Base-by-base conservation (phyloP, 1,140 invertebrate species). In the Bombus confusus region DNA sequence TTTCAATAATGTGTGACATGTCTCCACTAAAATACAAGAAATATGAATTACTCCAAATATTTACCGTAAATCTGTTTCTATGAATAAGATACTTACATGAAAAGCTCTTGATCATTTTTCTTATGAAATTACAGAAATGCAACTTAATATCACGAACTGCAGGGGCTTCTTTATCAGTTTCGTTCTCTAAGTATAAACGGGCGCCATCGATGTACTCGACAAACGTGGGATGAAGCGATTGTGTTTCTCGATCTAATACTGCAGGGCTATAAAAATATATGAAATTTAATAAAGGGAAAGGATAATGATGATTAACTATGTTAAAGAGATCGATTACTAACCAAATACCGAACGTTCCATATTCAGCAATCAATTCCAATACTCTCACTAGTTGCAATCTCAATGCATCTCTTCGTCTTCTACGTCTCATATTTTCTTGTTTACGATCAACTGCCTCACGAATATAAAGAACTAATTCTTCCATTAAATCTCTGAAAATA, bases 381-480 rank as follows among this genome's bases (percentile, higher is more conserved):
- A 99, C 97, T 91, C 98, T 97, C 71, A 99, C 98, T 72, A 99
- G 95, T 88, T 99, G 98, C 43, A 99, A 95, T 77, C 99, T 96
- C n/a, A 99, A 94, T 28, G 98, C 97, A 95, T 99, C 99, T 85
- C 98, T 96, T 77, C 99, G 96, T 82, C 98, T 95, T 37, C 99
- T 95, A 66, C 99, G 96, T 59, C 98, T 95, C 96, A 99, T 98
- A 92, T 99, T 99, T 94, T 99, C 99, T 94, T 99, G 98, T 93
- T 99, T 99, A 41, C 98, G 96, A 94, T 99, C 99, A n/a, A 99
- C 97, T 2, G 99, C 98, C 95, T 99, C 99, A 47, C 99, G 97
- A 76, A 99, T 97, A 86, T 98, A 97, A 5, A 97, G 96, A 18
- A 98, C 96, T 37, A 99, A 93, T 95, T 99, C 99, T 92, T 99